These are phyloP conservation scores for Apis mellifera DNA, from an alignment of 1,140 invertebrate genomes.

Conservation along the genomic window Amel_HAv3.1 CM009933.2:12491501-12492000, in stretches of 20 bases:
- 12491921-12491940: no score
- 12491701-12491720: constrained; percentile 19
- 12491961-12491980: no score
- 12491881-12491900: no score
- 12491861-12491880: neutral
- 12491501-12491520: no score
- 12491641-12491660: constrained; percentile 68
- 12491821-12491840: neutral
- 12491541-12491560: constrained; percentile 48
- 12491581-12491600: constrained; percentile 68
- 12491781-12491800: constrained; percentile 12
- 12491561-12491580: constrained; percentile 63
- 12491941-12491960: no score
- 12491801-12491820: neutral
- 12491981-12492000: no score
- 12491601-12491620: constrained; percentile 65
- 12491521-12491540: no score
- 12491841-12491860: neutral
- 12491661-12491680: constrained; percentile 63
- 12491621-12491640: constrained; percentile 66
- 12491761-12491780: constrained; percentile 25
- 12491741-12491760: constrained; percentile 21
- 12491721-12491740: no score
- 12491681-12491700: constrained; percentile 31
- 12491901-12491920: no score